Percentiles rank a stretch among this genome's conserved stretches.
phyloP scores from a whole-genome alignment of 1,140 invertebrate genomes.

The Drosophila kepulauana region DNA sequence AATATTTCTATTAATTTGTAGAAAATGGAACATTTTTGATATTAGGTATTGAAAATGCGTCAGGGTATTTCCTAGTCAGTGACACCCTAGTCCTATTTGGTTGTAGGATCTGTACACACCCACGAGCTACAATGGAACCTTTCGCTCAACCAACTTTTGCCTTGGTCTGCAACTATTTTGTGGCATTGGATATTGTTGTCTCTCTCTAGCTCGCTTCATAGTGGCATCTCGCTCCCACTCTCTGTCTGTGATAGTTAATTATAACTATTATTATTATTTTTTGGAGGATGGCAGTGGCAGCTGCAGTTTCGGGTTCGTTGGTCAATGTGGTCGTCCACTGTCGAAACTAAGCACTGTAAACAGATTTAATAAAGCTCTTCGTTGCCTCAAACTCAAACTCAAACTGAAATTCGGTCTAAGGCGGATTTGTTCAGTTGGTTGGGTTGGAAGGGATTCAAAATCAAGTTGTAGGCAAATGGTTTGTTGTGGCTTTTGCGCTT shows the following conservation, averaged over 20 bases:
- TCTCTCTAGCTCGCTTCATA: neutral
- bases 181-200: slow-evolving; percentile 57
- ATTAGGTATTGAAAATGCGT: too few relatives aligned
- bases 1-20: too few relatives aligned
- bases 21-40: too few relatives aligned
- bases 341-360: slow-evolving; percentile 71
- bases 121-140: neutral
- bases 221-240: neutral
- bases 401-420: neutral
- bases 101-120: neutral
- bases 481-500: slow-evolving; percentile 55
- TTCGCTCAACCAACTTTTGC: slow-evolving; percentile 24
- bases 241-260: slow-evolving; percentile 65
- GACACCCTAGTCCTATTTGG: neutral
- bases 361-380: slow-evolving; percentile 55
- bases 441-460: slow-evolving; percentile 15
- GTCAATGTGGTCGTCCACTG: slow-evolving; percentile 68
- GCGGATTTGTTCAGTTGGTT: neutral
- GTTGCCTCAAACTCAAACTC: neutral
- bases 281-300: slow-evolving; percentile 37
- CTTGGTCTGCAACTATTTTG: slow-evolving; percentile 44
- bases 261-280: slow-evolving; percentile 72
- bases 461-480: slow-evolving; percentile 63
- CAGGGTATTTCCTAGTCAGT: neutral
- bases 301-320: slow-evolving; percentile 51